These are phyloP conservation scores for Lutjanus argentimaculatus DNA, from an alignment of 2,797 vertebrate species.

Conservation along the genomic window DNA sequence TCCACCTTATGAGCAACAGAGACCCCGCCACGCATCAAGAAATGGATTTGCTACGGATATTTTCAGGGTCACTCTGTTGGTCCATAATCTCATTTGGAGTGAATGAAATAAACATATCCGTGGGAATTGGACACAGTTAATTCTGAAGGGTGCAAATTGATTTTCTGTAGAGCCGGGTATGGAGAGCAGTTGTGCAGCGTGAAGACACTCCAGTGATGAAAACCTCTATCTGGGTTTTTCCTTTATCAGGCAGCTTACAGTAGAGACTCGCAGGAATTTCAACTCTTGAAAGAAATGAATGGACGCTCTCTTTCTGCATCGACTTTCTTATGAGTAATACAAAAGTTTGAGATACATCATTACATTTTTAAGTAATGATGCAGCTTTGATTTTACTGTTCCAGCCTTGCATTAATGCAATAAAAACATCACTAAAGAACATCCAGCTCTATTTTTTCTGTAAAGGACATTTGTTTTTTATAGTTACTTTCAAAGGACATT, in stretches of 20 bases:
- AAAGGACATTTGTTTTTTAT: conserved; percentile 32
- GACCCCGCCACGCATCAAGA: conserved; percentile 53
- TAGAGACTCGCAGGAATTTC: conserved; percentile 8
- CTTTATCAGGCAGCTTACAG: conserved; percentile 29
- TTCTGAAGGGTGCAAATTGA: conserved; percentile 80
- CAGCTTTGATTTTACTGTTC: conserved; percentile 39
- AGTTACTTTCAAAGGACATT: conserved; percentile 13
- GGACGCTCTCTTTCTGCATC: not conserved
- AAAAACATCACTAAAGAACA: conserved; percentile 38
- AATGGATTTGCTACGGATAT: conserved; percentile 78
- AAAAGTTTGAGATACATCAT: conserved; percentile 32
- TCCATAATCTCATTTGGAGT: conserved; percentile 83
- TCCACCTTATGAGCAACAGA: conserved; percentile 45
- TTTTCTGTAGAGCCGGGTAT: conserved; percentile 68
- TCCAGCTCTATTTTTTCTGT: conserved; percentile 9
- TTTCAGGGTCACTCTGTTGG: conserved; percentile 81
- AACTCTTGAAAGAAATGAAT: conserved; percentile 13
- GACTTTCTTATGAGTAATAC: not conserved
- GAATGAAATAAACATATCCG: conserved; percentile 85
- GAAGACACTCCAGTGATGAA: conserved; percentile 60
- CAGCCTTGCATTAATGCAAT: conserved; percentile 25
- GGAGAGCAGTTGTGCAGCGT: conserved; percentile 57
- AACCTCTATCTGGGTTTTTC: conserved; percentile 46
- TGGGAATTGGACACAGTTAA: conserved; percentile 82
- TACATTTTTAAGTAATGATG: conserved; percentile 35